Conservation (phyloP, 2,888 invertebrate species). For the Mythimna ferrago region DNA sequence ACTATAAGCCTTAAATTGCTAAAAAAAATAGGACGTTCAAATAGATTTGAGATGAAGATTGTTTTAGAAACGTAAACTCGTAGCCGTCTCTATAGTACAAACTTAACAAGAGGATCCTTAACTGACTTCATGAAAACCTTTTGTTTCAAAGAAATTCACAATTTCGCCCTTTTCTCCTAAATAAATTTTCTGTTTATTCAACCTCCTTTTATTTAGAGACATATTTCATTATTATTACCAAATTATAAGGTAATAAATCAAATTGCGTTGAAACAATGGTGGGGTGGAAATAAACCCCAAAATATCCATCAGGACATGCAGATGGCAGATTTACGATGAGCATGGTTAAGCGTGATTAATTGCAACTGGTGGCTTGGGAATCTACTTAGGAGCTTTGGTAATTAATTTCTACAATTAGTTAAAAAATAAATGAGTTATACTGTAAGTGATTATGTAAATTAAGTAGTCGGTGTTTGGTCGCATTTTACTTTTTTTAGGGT, state of each 20-base stretch:
- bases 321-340: slow-evolving; percentile 54
- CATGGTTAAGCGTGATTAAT: slow-evolving; percentile 49
- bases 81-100: background rate
- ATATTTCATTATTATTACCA: slow-evolving; percentile 48
- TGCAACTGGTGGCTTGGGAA: slow-evolving; percentile 11
- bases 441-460: background rate
- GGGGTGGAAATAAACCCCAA: slow-evolving; percentile 23
- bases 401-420: slow-evolving; percentile 18
- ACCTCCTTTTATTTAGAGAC: slow-evolving; percentile 21
- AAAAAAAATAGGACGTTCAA: no score
- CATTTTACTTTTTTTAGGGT: background rate
- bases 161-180: background rate
- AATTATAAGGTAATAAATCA: slow-evolving; percentile 56
- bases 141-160: slow-evolving; percentile 2
- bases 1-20: no score
- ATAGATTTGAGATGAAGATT: background rate
- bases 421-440: background rate
- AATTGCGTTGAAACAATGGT: slow-evolving; percentile 37
- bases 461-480: background rate
- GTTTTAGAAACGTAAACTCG: background rate
- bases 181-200: slow-evolving; percentile 24
- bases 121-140: background rate
- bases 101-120: background rate
- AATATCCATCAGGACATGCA: slow-evolving; percentile 48
- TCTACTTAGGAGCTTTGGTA: slow-evolving; percentile 21